Percentiles rank a stretch among this genome's conserved stretches.
phyloP scores from a whole-genome alignment of 1,140 invertebrate species.

The Cryptotermes secundus region DNA sequence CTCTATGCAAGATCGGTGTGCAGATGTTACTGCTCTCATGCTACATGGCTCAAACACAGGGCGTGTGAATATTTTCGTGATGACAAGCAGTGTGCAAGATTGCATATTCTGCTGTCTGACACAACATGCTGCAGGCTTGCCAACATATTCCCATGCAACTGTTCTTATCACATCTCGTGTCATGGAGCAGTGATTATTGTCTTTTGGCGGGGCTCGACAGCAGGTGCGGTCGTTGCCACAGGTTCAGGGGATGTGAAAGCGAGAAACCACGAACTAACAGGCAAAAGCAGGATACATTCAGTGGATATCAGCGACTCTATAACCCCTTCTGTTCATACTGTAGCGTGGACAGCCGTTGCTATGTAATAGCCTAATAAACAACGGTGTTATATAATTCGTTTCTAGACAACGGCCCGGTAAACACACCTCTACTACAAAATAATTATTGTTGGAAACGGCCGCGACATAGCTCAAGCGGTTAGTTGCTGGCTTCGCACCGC shows the following conservation, averaged over 20 bases:
- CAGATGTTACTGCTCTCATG: neutral
- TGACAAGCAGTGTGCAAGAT: neutral
- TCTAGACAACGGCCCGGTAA: too few species aligned
- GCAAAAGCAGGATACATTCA: too few species aligned
- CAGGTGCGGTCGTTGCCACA: neutral
- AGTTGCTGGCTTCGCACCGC: too few species aligned
- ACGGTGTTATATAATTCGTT: too few species aligned
- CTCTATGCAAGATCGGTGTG: neutral
- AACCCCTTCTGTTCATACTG: too few species aligned
- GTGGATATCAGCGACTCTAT: too few species aligned
- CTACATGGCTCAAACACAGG: neutral
- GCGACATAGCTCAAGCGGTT: too few species aligned
- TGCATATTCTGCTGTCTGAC: neutral
- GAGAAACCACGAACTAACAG: neutral
- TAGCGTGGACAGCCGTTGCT: too few species aligned
- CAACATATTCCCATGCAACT: neutral
- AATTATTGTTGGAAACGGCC: too few species aligned
- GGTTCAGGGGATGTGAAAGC: neutral
- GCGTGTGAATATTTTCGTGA: neutral
- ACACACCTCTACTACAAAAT: too few species aligned
- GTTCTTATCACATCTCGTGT: slow-evolving; percentile 7
- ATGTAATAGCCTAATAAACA: too few species aligned
- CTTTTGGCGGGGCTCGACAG: neutral
- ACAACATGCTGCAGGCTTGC: neutral
- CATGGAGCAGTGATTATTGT: neutral